Evolutionary conservation across 2,797 vertebrate genomes (phyloP).

Genomic region (Liasis olivaceus): DNA sequence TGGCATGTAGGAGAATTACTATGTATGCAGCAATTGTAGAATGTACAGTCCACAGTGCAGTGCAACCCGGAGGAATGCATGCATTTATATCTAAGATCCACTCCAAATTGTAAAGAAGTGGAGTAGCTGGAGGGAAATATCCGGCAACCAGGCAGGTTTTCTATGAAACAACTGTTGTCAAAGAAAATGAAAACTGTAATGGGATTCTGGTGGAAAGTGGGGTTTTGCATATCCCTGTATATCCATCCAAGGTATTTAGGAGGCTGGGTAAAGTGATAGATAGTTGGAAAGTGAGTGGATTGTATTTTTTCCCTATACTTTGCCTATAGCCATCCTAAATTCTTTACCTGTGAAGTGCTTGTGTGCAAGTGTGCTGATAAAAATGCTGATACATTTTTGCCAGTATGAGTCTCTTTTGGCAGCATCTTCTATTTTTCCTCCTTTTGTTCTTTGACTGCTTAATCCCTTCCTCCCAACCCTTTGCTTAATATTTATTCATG

Average conservation of each 20-base stretch:
- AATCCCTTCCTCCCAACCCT: constrained; percentile 23
- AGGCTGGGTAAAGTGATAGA: not conserved
- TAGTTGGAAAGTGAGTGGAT: not conserved
- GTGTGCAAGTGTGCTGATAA: not conserved
- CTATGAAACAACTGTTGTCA: not conserved
- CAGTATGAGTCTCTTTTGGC: not conserved
- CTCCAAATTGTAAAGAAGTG: not conserved
- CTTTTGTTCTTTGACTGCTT: constrained; percentile 68
- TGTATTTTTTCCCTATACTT: not conserved
- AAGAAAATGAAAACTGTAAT: not conserved
- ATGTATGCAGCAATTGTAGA: not conserved
- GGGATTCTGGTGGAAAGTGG: not conserved
- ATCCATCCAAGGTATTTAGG: not conserved
- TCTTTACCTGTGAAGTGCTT: not conserved
- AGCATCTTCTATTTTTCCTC: constrained; percentile 2
- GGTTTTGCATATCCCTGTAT: not conserved
- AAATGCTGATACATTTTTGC: not conserved
- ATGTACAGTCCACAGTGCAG: not conserved
- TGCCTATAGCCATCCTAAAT: not conserved
- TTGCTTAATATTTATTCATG: constrained; percentile 73
- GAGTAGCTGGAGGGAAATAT: not conserved
- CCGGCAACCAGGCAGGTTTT: not conserved
- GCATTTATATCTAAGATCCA: not conserved
- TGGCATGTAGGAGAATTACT: not conserved
- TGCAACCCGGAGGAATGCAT: not conserved